A percentile compares a stretch with the other conserved stretches of the same genome.
phyloP scores from a whole-genome alignment of 2,113 vertebrate species.

The Diphyllodes magnificus region DNA sequence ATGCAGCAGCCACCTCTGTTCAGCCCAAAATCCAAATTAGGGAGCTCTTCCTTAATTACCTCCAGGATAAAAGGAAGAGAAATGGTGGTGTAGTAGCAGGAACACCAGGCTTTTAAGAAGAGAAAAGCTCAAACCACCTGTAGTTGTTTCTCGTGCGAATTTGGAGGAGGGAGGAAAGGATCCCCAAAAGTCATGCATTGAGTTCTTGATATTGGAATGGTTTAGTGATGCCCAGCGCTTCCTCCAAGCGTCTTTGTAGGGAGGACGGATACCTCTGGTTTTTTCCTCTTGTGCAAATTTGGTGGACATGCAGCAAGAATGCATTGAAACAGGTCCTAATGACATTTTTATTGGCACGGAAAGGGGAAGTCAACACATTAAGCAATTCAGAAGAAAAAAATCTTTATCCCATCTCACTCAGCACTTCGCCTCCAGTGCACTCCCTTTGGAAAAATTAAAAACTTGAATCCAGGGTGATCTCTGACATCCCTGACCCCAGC shows the following conservation, averaged over 20 bases:
- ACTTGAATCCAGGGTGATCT: neutral
- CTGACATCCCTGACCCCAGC: neutral
- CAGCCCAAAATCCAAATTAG: neutral
- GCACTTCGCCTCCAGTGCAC: neutral
- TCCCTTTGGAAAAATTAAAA: neutral
- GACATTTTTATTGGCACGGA: neutral
- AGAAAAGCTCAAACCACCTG: neutral
- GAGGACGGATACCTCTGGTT: fast-evolving
- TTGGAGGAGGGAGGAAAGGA: neutral
- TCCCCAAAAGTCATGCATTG: neutral
- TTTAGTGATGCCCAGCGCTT: neutral
- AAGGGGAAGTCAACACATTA: neutral
- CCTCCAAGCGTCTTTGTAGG: neutral
- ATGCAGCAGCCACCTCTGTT: neutral
- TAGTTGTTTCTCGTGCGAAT: neutral
- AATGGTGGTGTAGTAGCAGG: neutral
- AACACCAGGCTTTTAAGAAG: neutral
- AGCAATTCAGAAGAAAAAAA: neutral
- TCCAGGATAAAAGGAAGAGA: neutral
- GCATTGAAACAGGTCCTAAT: neutral
- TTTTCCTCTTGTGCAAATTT: neutral
- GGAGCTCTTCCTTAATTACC: neutral
- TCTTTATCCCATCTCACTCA: neutral
- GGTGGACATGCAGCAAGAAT: neutral
- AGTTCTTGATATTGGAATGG: neutral